Evolutionary conservation across 2,888 invertebrate genomes (phyloP), one percentile per base, ranked within the genome.

Genomic region (Frankliniella fusca): DNA sequence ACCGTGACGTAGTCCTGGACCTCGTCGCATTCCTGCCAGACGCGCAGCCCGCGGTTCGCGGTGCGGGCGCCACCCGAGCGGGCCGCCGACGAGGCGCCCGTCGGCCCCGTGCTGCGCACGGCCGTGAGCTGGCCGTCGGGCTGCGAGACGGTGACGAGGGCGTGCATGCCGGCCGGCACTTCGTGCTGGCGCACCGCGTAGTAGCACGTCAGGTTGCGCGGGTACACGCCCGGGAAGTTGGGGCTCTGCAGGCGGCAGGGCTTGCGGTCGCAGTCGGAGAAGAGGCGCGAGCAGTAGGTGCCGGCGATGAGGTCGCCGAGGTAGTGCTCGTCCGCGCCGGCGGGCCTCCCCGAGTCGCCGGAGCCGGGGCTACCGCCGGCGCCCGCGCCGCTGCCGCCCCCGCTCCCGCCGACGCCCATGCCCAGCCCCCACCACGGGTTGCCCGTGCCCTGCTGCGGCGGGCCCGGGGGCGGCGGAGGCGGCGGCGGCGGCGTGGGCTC

Each of bases 141-240:
- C 88, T 96, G 96, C 86, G 93, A 92, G 81, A 97, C 95, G 84
- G 94, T 93, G 87, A 97, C 95, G 86, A 96, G 90, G 48, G 96
- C 96, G 88, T 95, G 95, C 89, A 95, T 95, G 86, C 96, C 96
- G 86, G 92, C 91, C 84, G 96, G 95, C 86, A 95, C 93, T 88
- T 94, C 94, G 88, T 95, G 94, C 89, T 94, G 89, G 85, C 95
- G 90, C 83, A 97, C 95, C 80, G 97, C 95, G 88, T 95, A 98
- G 89, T 97, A 96, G 88, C 98, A 98, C 84, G 97, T 96, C 86
- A 97, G 92, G 89, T 97, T 97, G 85, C 97, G 92, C 7, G 97
- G 97, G 89, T 97, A 97, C 85, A 97, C 93, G 85, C 96, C 97
- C 49, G 97, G 97, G 89, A 94, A 97, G 90, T 96, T 96, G 81